Base-by-base conservation (phyloP, 2,113 vertebrate genomes). In the Atractosteus spatula region DNA sequence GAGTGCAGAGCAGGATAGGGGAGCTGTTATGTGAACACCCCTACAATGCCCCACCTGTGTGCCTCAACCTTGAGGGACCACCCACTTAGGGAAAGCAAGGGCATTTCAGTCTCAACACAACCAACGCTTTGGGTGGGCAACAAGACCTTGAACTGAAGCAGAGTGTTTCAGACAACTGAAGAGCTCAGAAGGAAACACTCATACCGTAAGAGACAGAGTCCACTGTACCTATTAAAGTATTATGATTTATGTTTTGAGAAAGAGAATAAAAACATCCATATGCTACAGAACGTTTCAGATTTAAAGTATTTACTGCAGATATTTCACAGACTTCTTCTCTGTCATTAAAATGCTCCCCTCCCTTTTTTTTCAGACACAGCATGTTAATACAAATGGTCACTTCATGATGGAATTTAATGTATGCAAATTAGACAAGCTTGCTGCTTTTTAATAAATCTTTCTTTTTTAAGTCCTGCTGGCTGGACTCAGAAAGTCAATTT, bases 31-130 rank as follows among this genome's bases (percentile, higher is more conserved):
- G 87, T 88, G 85, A 88, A 84, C 85, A 91, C 86, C 89, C 89
- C 88, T 89, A 89, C 87, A 90, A 92, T 90, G 88, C 89, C 87
- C 90, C 89, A 92, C 91, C 91, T 92, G 10, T 51, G 90, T 91
- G 91, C 86, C 88, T 91, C 83, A 87, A 87, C 85, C 91, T 83
- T 80, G 80, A 83, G 83, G 47, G 91, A 93, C 91, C 91, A 92
- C 91, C 91, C 91, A 92, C 89, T 88, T 91, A 91, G 89, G 89
- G 85, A 81, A 81, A 83, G 72, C 72, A 77, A 88, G 83, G 78
- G 83, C 85, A 86, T 85, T 86, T 67, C 82, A 85, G 86, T 89
- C 88, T 88, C 85, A 87, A 85, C 84, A 87, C 90, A 93, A 93
- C 91, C 91, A 89, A 44, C 42, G 64, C 89, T 81, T 87, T 92